Evolutionary conservation across 2,797 vertebrate genomes (phyloP), one percentile per base, ranked within the genome.

Genomic region (Peromyscus nudipes): DNA sequence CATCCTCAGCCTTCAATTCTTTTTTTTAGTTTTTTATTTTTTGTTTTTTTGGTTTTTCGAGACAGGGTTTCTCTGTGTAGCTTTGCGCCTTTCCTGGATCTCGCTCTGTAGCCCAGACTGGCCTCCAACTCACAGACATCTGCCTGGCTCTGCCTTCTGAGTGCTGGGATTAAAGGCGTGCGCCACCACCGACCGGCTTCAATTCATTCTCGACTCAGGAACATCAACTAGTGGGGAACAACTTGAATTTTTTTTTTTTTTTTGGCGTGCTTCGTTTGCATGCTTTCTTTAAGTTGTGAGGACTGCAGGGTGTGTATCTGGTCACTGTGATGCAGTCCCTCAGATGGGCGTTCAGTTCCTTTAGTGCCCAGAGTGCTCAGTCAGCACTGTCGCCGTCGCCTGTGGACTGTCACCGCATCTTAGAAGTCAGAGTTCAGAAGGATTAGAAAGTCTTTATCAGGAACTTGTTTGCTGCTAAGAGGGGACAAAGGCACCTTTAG

Each of bases 281-380:
- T 82, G 81, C 49, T 62, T 71, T 84, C 95, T 69, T 92, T 89
- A 83, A 88, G 46, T 86, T 94, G 40, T 52, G 49, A n/a, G 55
- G 69, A 8, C 93, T 67, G 77, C 46, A 67, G 6, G 77, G 49
- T 62, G 84, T 92, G 65, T 23, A 43, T 94, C 37, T 62, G 37
- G 43, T 79, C 19, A 43, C 93, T 57, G 37, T 57, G 79, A 64
- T 57, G 37, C 95, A 13, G 34, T 80, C 49, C 69, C 67, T 79
- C n/a, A 89, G 27, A 52, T 65, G 49, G 40, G 27, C 16, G 46
- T 91, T 92, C 19, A 19, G 6, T 79, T 75, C 69, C 81, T 90
- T 85, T 43, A 52, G 84, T 94, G 82, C 67, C 77, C 91, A 40
- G 49, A 34, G 2, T 65, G 23, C 94, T 76, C 90, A 60, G 86